Evolutionary conservation across 2,113 vertebrate species (phyloP).

Genomic region (Butorides virescens): DNA sequence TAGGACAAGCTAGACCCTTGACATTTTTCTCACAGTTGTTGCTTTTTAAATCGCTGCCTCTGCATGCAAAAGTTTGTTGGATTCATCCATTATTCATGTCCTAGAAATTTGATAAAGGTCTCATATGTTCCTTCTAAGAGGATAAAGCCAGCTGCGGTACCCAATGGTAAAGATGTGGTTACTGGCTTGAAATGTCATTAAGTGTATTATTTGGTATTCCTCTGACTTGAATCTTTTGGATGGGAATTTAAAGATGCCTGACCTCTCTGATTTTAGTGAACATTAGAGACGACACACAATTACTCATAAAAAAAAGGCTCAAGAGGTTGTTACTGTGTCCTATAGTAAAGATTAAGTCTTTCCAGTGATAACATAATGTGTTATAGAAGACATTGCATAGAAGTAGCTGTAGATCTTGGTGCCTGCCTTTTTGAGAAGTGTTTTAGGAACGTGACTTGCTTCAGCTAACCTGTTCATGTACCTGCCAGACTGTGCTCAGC

Average conservation of each 20-base stretch:
- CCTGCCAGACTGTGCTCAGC: not conserved
- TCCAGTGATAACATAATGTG: not conserved
- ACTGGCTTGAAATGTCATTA: not conserved
- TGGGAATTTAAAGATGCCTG: not conserved
- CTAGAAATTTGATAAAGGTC: not conserved
- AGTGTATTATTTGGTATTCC: not conserved
- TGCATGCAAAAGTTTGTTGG: not conserved
- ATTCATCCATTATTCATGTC: not conserved
- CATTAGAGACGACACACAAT: not conserved
- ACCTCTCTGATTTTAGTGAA: not conserved
- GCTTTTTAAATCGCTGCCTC: not conserved
- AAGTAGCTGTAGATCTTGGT: not conserved
- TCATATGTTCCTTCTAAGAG: not conserved
- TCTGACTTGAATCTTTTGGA: not conserved
- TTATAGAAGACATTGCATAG: not conserved
- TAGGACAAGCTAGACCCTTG: not conserved
- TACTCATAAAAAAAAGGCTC: not conserved
- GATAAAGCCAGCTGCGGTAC: not conserved
- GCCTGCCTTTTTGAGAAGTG: not conserved
- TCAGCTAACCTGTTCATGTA: not conserved
- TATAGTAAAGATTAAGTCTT: not conserved
- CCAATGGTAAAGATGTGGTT: not conserved
- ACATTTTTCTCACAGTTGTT: conserved; percentile 7
- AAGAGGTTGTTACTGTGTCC: not conserved
- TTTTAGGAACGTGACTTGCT: not conserved